Percentiles rank a stretch among this genome's conserved stretches.
phyloP scores from a whole-genome alignment of 2,797 vertebrate genomes.

The Epinephelus malabaricus region DNA sequence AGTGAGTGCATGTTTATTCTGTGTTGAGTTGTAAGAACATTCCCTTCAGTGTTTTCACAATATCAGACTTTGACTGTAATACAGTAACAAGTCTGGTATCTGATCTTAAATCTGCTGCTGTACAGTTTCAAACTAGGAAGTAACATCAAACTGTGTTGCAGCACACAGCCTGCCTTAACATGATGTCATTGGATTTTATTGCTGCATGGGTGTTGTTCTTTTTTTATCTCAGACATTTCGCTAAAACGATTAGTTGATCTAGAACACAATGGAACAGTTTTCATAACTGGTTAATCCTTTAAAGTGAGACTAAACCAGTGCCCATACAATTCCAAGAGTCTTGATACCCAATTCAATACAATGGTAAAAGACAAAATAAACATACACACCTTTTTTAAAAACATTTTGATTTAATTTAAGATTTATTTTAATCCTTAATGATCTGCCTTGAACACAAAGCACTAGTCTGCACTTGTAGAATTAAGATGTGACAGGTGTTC shows the following conservation, averaged over 20 bases:
- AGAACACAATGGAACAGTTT: background rate
- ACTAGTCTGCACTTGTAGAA: too few relatives aligned
- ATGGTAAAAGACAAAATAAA: too few relatives aligned
- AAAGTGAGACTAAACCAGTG: background rate
- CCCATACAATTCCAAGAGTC: too few relatives aligned
- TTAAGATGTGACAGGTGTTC: too few relatives aligned
- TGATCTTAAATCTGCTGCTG: background rate
- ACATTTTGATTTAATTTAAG: too few relatives aligned
- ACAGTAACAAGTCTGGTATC: background rate
- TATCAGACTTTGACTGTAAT: background rate
- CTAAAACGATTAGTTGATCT: too few relatives aligned
- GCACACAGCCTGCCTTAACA: background rate
- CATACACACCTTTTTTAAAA: too few relatives aligned
- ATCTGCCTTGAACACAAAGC: too few relatives aligned
- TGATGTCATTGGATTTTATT: background rate
- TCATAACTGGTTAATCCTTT: background rate
- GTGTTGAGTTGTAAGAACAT: background rate
- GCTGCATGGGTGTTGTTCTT: too few relatives aligned
- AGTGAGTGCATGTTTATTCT: too few relatives aligned
- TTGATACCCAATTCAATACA: too few relatives aligned
- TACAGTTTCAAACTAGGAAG: background rate
- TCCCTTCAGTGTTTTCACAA: background rate
- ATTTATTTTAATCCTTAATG: too few relatives aligned
- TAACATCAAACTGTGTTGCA: background rate
- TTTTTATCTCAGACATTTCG: background rate